phyloP scores from a whole-genome alignment of 1,140 invertebrate species.

The Caenorhabditis briggsae region DNA sequence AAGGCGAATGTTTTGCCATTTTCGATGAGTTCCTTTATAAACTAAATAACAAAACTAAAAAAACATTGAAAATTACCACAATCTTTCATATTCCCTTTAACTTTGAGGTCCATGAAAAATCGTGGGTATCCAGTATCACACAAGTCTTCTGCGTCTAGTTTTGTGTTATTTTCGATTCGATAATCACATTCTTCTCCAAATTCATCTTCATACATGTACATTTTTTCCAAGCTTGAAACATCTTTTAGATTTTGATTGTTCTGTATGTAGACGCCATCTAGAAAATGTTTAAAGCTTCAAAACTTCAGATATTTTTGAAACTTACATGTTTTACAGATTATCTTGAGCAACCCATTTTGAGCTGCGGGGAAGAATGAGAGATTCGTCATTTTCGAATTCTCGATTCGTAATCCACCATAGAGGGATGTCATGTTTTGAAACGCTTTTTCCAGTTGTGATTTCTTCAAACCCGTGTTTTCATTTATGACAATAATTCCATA shows the following conservation, averaged over 20 bases:
- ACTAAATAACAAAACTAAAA: neutral
- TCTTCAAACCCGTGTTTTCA: neutral
- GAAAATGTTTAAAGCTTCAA: neutral
- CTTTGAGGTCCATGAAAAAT: neutral
- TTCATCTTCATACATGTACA: neutral
- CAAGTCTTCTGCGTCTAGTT: neutral
- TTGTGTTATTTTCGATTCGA: neutral
- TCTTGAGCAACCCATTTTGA: neutral
- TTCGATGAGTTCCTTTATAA: neutral
- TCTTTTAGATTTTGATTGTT: neutral
- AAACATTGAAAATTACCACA: neutral
- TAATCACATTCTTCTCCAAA: neutral
- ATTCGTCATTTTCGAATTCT: neutral
- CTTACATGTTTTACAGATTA: neutral
- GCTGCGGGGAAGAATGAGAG: neutral
- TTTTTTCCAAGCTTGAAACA: neutral
- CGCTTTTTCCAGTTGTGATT: neutral
- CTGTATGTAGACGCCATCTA: neutral
- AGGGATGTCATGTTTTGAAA: neutral
- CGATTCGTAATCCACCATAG: neutral
- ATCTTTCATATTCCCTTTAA: neutral
- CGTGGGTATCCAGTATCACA: neutral
- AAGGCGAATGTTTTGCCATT: no score
- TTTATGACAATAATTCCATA: neutral
- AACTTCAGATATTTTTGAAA: neutral